Conservation (phyloP, 1,140 invertebrate species). For the Homarus americanus region DNA sequence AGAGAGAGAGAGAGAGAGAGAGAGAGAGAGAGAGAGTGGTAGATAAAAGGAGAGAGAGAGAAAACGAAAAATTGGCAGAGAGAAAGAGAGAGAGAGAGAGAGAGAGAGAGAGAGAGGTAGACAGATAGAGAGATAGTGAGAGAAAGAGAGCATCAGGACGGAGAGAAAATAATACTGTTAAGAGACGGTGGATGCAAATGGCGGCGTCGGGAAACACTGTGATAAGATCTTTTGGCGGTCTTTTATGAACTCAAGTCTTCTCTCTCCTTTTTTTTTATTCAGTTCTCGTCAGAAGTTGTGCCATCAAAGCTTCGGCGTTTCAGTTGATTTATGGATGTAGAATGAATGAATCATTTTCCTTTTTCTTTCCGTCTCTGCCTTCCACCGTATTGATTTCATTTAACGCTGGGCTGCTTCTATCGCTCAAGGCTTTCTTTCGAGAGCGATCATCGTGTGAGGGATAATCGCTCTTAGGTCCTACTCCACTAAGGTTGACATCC, state of each 20-base stretch:
- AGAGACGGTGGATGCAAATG: conserved; percentile 37
- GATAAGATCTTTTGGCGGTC: conserved; percentile 57
- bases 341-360: conserved; percentile 69
- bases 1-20: conserved; percentile 14
- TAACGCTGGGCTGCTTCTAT: conserved; percentile 58
- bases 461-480: conserved; percentile 16
- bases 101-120: conserved; percentile 27
- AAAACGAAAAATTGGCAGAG: conserved; percentile 4
- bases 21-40: conserved; percentile 19
- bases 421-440: conserved; percentile 51
- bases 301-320: conserved; percentile 69
- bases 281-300: conserved; percentile 68
- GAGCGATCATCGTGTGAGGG: background rate
- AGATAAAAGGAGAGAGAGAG: conserved; percentile 30
- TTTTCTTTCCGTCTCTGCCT: conserved; percentile 68
- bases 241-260: conserved; percentile 65
- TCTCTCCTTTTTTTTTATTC: too few relatives aligned
- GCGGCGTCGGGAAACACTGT: conserved; percentile 21
- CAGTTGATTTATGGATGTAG: conserved; percentile 69
- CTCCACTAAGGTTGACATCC: background rate
- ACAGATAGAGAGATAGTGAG: conserved; percentile 15
- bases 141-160: background rate
- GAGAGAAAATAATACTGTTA: background rate
- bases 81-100: conserved; percentile 41
- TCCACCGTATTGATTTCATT: conserved; percentile 72